Evolutionary conservation across 2,888 invertebrate genomes (phyloP), one percentile per base, ranked within the genome.

Genomic region (Carterocephalus palaemon): DNA sequence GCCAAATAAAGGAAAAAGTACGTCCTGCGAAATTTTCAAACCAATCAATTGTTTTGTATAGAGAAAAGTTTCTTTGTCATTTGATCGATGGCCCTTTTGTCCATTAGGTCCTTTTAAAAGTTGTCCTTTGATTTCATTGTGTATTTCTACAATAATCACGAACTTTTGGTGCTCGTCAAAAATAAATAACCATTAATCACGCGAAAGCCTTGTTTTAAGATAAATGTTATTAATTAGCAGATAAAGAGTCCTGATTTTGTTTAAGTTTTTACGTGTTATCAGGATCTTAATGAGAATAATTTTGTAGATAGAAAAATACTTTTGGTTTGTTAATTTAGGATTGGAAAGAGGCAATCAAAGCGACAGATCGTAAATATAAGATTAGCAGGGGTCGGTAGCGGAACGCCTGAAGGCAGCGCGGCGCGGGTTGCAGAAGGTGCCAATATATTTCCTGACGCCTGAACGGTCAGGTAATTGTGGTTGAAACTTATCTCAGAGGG

Each of bases 401-500:
- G 45, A 46, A 48, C 53, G 51, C 46, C 48, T 57, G 56, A 54
- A 61, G 59, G 53, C 61, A 62, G 63, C 57, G 59, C 45, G 45
- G 24, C 20, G 45, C 4, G 62, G 69, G 65, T 73, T 74, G 74
- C 76, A 77, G 73, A 70, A 81, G 79, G 77, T 79, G 82, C 81
- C 82, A 83, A 84, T 82, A 83, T 83, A 82, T 84, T 81, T 82
- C 71, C 82, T 81, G 79, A 75, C 77, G 82, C 70, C 72, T 79
- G 80, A 81, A 74, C 82, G 81, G 79, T 77, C 82, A 77, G 81
- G 82, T 84, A 81, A 81, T 84, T 84, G 82, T 81, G 81, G 81
- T 68, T 79, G 80, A 78, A 82, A 82, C 81, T 83, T 84, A 83
- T 83, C 83, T 83, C 74, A 70, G 74, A 72, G 67, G 74, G 73